Base-by-base conservation (phyloP, 2,888 invertebrate species). In the Allolobophora icterica region DNA sequence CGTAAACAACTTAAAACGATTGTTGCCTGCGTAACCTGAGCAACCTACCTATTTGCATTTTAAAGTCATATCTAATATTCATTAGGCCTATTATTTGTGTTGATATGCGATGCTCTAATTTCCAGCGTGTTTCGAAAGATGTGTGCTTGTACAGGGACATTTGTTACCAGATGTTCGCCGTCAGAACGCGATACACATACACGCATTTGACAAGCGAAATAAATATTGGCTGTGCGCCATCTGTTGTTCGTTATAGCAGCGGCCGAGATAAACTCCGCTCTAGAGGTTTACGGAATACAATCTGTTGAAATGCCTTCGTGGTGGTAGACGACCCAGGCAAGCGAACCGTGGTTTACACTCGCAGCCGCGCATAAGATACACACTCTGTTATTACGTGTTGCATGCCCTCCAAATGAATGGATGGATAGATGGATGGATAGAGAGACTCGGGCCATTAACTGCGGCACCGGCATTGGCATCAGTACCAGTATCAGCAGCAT, bases 121-220 rank as follows among this genome's bases (percentile, higher is more conserved):
- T 13, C 71, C 30, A 71, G 8, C 17, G 11, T 17, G n/a, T 3
- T 71, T 71, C 71, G 4, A n/a, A n/a, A n/a, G 30, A 30, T 52
- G 8, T 35, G 8, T 38, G 40, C 71, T 21, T 87, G 35, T 34
- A 34, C 8, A 21, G 5, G 35, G 34, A 34, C 34, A 87, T 2
- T 84, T 35, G 33, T 52, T 24, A 24, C 24, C 71, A 71, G 30
- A 71, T 71, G 71, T 71, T 71, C 8, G 1, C 0, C 71, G 71
- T 71, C 71, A 71, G n/a, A 71, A n/a, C 2, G 30, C 15, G 71
- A 71, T 71, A n/a, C 71, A 30, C n/a, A 71, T 71, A n/a, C 52
- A 52, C 71, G 71, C 71, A n/a, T 71, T 71, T 30, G 71, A 71
- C 71, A 71, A 71, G 71, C n/a, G 71, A 71, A 71, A 71, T 71